Conservation (phyloP, 1,140 invertebrate genomes). For the Luehdorfia chinensis region DNA sequence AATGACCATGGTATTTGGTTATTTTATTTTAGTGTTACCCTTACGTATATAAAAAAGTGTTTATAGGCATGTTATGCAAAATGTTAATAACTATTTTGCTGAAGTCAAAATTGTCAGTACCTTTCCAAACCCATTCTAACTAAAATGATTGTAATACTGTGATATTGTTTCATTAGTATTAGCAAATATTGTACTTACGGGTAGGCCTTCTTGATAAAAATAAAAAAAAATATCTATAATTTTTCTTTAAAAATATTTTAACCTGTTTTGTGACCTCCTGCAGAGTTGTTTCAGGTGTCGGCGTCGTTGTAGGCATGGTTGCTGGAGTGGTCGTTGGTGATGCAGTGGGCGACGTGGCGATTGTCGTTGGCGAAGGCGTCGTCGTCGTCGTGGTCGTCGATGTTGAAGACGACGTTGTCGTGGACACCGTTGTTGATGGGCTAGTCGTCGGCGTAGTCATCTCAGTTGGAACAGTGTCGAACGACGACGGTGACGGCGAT, state of each 20-base stretch:
- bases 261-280: slow-evolving; percentile 59
- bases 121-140: slow-evolving; percentile 4
- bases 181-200: slow-evolving; percentile 1
- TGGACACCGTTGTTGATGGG: slow-evolving; percentile 36
- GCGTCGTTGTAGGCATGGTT: slow-evolving; percentile 32
- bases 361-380: slow-evolving; percentile 21
- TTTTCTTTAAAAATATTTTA: slow-evolving; percentile 19
- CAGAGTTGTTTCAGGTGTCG: slow-evolving; percentile 42
- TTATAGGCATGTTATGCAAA: no score
- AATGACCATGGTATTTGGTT: no score
- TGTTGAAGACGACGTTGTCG: slow-evolving; percentile 28
- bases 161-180: slow-evolving; percentile 2
- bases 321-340: slow-evolving; percentile 23
- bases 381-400: slow-evolving; percentile 27
- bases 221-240: not conserved
- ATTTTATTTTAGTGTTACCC: no score
- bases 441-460: slow-evolving; percentile 38
- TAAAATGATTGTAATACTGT: not conserved
- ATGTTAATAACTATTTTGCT: no score
- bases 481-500: slow-evolving; percentile 32
- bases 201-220: not conserved
- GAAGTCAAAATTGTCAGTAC: no score
- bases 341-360: slow-evolving; percentile 24
- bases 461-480: slow-evolving; percentile 10
- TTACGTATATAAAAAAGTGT: no score